Percentiles rank a stretch among this genome's conserved stretches.
Conservation (phyloP, 2,797 vertebrate species). For the Chaetodon trifasciatus region DNA sequence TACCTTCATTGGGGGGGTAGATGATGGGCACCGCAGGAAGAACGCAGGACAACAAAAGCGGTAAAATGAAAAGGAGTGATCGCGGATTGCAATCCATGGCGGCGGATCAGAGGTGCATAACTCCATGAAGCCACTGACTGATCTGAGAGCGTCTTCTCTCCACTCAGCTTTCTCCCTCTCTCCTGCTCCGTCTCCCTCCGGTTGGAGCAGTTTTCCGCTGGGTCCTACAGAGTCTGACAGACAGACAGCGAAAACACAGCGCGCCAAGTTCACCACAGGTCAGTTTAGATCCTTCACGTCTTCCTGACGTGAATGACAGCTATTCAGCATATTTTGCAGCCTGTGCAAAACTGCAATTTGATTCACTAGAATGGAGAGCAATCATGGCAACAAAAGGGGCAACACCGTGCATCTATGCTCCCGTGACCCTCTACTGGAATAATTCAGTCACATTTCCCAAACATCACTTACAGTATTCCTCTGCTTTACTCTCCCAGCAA, state of each 20-base stretch:
- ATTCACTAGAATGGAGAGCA: neutral
- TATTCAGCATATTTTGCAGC: constrained; percentile 10
- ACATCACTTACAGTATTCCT: neutral
- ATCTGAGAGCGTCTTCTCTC: constrained; percentile 85
- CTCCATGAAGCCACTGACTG: constrained; percentile 93
- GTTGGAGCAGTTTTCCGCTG: constrained; percentile 81
- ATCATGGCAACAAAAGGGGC: neutral
- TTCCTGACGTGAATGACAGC: constrained; percentile 8
- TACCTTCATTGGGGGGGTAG: constrained; percentile 95
- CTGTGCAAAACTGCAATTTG: neutral
- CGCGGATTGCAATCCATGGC: constrained; percentile 93
- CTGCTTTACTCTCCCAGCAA: neutral
- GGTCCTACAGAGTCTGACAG: constrained; percentile 84
- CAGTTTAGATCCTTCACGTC: constrained; percentile 46
- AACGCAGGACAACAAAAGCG: constrained; percentile 79
- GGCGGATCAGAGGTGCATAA: constrained; percentile 93
- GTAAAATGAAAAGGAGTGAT: constrained; percentile 83
- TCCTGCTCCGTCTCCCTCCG: constrained; percentile 65
- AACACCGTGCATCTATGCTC: neutral
- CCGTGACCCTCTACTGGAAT: neutral
- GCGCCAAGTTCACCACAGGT: constrained; percentile 82
- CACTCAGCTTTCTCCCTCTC: constrained; percentile 72
- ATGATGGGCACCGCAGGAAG: constrained; percentile 80
- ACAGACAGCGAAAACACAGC: constrained; percentile 20
- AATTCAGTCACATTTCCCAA: constrained; percentile 1